Conservation (phyloP, 2,888 invertebrate genomes). For the Caenorhabditis becei region DNA sequence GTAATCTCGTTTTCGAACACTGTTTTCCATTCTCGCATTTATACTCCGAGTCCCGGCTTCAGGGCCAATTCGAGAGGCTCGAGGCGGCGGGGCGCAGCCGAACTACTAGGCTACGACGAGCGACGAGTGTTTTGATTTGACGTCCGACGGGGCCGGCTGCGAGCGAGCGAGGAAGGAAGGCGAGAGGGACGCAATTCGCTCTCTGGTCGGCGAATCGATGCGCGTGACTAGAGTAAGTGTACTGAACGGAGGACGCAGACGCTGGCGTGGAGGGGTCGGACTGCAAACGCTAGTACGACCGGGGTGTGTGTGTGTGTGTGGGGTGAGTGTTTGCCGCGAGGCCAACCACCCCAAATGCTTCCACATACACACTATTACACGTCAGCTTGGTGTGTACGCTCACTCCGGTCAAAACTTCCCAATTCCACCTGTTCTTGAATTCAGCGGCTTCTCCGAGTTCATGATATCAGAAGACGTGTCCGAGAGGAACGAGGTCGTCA, state of each 20-base stretch:
- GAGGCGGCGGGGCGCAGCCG: slow-evolving; percentile 11
- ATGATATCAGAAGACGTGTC: not conserved
- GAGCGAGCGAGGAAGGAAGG: not conserved
- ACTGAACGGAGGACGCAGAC: slow-evolving; percentile 19
- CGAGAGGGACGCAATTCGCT: slow-evolving; percentile 29
- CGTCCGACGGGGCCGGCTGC: slow-evolving; percentile 19
- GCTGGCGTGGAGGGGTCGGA: slow-evolving; percentile 25
- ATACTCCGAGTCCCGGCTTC: slow-evolving; percentile 10
- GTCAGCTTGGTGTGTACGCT: slow-evolving; percentile 15
- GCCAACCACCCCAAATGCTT: slow-evolving; percentile 15
- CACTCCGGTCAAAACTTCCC: slow-evolving; percentile 1
- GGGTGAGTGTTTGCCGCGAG: slow-evolving; percentile 42
- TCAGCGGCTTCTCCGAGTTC: not conserved
- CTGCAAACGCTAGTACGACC: slow-evolving; percentile 48
- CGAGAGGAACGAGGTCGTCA: not conserved
- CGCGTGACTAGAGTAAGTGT: slow-evolving; percentile 11
- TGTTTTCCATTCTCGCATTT: slow-evolving; percentile 4
- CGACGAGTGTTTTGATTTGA: slow-evolving; percentile 50
- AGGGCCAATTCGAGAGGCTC: slow-evolving; percentile 20
- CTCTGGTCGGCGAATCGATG: slow-evolving; percentile 47
- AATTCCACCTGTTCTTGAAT: slow-evolving; percentile 34
- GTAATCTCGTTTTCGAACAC: not conserved
- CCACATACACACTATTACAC: slow-evolving; percentile 8
- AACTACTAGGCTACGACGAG: not conserved
- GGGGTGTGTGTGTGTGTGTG: slow-evolving; percentile 27